Evolutionary conservation across 2,888 invertebrate genomes (phyloP).

Genomic region (Drosophila dives): DNA sequence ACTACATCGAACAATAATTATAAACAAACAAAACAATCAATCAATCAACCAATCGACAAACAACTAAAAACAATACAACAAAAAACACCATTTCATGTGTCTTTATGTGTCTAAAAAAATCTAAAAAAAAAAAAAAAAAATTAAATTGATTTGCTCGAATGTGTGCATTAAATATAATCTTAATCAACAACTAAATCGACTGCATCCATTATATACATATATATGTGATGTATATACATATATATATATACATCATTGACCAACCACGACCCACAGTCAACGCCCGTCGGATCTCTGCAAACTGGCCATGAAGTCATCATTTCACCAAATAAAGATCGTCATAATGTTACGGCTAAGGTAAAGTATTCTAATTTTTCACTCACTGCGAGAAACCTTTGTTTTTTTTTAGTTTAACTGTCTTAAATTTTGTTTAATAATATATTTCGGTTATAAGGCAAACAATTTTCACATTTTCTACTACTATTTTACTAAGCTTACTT

Average conservation of each 20-base stretch:
- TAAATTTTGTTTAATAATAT: slow-evolving; percentile 16
- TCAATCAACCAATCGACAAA: neutral
- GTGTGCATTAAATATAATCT: slow-evolving; percentile 30
- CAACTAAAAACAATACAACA: slow-evolving; percentile 32
- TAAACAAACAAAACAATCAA: slow-evolving; percentile 17
- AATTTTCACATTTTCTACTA: slow-evolving; percentile 10
- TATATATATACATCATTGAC: slow-evolving; percentile 40
- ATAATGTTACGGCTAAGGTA: slow-evolving; percentile 93
- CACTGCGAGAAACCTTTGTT: slow-evolving; percentile 22
- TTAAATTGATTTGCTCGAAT: slow-evolving; percentile 17
- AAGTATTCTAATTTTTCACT: slow-evolving; percentile 63
- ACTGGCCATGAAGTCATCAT: slow-evolving; percentile 96
- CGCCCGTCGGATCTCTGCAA: slow-evolving; percentile 96
- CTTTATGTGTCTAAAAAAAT: slow-evolving; percentile 56
- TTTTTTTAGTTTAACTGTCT: slow-evolving; percentile 11
- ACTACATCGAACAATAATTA: slow-evolving; percentile 31
- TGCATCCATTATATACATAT: slow-evolving; percentile 44
- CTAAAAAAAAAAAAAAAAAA: neutral
- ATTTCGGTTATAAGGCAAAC: slow-evolving; percentile 34
- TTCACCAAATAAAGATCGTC: slow-evolving; percentile 95
- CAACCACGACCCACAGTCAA: slow-evolving; percentile 88
- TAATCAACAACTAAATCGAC: slow-evolving; percentile 43
- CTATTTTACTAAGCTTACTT: slow-evolving; percentile 25
- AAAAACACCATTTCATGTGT: slow-evolving; percentile 58
- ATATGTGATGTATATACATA: neutral